Base-by-base conservation (phyloP, 1,140 invertebrate species). In the Neodiprion lecontei region DNA sequence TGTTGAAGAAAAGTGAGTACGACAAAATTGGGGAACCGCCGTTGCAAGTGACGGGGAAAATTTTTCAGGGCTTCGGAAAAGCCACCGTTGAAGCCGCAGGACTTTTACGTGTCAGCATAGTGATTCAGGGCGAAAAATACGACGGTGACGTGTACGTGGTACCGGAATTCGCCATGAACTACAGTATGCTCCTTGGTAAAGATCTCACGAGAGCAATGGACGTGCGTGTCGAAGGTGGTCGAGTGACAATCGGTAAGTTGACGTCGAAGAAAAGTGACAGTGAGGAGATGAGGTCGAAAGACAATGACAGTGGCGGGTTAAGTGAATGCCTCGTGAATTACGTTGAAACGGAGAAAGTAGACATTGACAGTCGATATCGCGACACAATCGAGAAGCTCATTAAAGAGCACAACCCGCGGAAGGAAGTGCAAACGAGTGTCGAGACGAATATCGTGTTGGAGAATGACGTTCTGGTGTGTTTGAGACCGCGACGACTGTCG, bases 401-500 rank as follows among this genome's bases (percentile, higher is more conserved):
- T 48, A 50, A 73, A 9, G 72, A 48, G 49, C 76, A 78, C 53
- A 75, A 73, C 9, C 74, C 72, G 28, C 53, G 8, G 21, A 53
- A 11, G 48, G 23, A 49, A 7, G 7, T 8, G 28, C 11, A 10
- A 74, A 72, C 74, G 71, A 12, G 17, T 9, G 67, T 76, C 5
- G 23, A 69, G 23, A 69, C 69, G 7, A 73, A 73, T 14, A 17
- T 69, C n/a, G 23, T 73, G 14, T 68, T 73, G 28, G 47, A 67
- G n/a, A 66, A 73, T 48, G 72, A 73, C 12, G 47, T 40, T 21
- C 72, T 66, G 12, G 72, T 76, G 28, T 69, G 12, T 14, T 77
- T 75, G 50, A 23, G 78, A 50, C 77, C 79, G 1, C 72, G 79
- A 21, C 50, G 76, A 66, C 66, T 81, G 66, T 71, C 77, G 14